phyloP scores from a whole-genome alignment of 2,113 vertebrate species.

The Edolisoma coerulescens region DNA sequence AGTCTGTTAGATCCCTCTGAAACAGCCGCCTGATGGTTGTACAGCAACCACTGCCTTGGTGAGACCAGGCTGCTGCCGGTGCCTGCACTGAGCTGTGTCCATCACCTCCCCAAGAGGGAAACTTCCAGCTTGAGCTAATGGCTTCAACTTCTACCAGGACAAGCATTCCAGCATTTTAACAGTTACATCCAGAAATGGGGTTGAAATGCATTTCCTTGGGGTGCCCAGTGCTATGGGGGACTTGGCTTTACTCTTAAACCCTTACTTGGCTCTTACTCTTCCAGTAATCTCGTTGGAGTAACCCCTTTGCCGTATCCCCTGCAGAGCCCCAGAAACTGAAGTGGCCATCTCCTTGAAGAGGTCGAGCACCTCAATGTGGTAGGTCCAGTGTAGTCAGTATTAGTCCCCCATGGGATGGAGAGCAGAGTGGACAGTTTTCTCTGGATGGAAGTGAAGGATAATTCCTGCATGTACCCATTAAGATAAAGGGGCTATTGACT shows the following conservation, averaged over 20 bases:
- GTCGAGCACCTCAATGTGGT: accelerated
- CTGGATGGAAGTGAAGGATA: neutral
- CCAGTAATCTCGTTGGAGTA: neutral
- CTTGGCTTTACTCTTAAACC: neutral
- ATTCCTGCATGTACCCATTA: neutral
- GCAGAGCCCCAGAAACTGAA: neutral
- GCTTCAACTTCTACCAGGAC: neutral
- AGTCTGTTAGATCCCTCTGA: neutral
- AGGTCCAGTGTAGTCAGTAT: neutral
- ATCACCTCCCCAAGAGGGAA: neutral
- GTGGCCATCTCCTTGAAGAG: neutral
- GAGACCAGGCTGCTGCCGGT: neutral
- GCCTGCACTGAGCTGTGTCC: neutral
- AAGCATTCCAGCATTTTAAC: neutral
- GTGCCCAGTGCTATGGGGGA: neutral
- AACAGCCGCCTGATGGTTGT: neutral
- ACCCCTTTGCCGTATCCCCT: neutral
- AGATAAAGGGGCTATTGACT: neutral
- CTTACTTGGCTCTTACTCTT: neutral
- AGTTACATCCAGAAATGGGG: neutral
- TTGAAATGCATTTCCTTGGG: neutral
- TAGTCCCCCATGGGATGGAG: neutral
- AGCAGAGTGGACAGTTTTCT: neutral
- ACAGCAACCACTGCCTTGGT: neutral
- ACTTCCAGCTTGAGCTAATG: neutral